Base-by-base conservation (phyloP, 2,797 vertebrate species). In the Betta splendens region DNA sequence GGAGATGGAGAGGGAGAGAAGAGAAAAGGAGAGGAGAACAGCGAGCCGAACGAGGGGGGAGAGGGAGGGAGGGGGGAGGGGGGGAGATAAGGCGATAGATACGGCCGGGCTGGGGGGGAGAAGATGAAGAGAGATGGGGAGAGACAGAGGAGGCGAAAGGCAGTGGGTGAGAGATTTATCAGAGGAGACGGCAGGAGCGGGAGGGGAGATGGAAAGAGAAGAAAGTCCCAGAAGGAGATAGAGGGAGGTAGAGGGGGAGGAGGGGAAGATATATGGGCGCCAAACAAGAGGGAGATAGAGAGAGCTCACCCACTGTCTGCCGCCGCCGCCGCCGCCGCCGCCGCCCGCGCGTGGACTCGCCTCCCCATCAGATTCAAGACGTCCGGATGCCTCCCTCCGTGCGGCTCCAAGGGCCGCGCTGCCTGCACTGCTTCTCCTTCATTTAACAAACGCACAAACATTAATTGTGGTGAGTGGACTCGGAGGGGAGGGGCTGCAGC, bases 161-260 rank as follows among this genome's bases (percentile, higher is more conserved):
- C 61, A 45, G 77, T 39, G 61, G 73, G 77, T 52, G 71, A 73
- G 75, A 80, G 77, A 83, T 81, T 79, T 77, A 88, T 81, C 74
- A 69, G 72, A 81, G 72, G 72, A 75, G 83, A 80, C 48, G 62
- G 80, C 56, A 42, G 63, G 70, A 73, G 62, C 38, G 12, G 51
- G 72, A 39, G 69, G 58, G 55, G 66, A 64, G 76, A 69, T 42
- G 48, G 66, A 46, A 29, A 48, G 73, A 66, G 53, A 26, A 53
- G 66, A 61, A 46, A 26, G 55, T 47, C 39, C 45, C 47, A 31
- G 36, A 40, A 12, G 38, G 54, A 51, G 46, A 60, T 45, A 63
- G 53, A 75, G 36, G 50, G 45, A 47, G 35, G 55, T 62, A 52
- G 42, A 21, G 40, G 28, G 42, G 17, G 18, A n/a, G 53, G 39